Evolutionary conservation across 2,888 invertebrate species (phyloP).

Genomic region (Strigamia transsilvanica): DNA sequence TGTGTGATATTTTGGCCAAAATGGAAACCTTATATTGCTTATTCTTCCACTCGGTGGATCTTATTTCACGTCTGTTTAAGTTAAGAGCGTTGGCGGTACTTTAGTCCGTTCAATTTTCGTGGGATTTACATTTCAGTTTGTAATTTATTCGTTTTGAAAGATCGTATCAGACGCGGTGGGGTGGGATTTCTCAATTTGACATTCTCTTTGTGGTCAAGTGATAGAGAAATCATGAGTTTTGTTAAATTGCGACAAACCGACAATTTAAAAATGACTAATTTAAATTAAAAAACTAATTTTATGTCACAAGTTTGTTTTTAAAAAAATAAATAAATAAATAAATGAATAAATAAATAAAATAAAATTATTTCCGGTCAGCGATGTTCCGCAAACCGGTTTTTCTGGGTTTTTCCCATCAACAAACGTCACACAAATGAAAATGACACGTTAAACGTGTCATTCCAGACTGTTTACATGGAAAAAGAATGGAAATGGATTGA

Average conservation of each 20-base stretch:
- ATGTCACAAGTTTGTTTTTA: background rate
- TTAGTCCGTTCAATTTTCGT: background rate
- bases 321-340: too few relatives aligned
- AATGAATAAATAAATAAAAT: too few relatives aligned
- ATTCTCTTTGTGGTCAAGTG: background rate
- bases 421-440: background rate
- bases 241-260: background rate
- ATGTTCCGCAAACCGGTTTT: slow-evolving; percentile 6
- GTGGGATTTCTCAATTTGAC: background rate
- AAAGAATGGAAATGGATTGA: background rate
- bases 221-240: background rate
- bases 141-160: slow-evolving; percentile 9
- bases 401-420: background rate
- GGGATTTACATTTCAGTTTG: slow-evolving; percentile 9
- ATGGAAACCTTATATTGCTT: slow-evolving; percentile 9
- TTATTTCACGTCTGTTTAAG: background rate
- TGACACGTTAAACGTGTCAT: background rate
- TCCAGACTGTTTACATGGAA: background rate
- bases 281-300: background rate
- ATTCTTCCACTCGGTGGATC: slow-evolving; percentile 27
- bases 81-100: background rate
- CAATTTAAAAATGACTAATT: too few relatives aligned
- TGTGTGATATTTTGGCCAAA: background rate
- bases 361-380: background rate
- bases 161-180: background rate